phyloP scores from a whole-genome alignment of 2,797 vertebrate species.

The Tympanoctomys barrerae region DNA sequence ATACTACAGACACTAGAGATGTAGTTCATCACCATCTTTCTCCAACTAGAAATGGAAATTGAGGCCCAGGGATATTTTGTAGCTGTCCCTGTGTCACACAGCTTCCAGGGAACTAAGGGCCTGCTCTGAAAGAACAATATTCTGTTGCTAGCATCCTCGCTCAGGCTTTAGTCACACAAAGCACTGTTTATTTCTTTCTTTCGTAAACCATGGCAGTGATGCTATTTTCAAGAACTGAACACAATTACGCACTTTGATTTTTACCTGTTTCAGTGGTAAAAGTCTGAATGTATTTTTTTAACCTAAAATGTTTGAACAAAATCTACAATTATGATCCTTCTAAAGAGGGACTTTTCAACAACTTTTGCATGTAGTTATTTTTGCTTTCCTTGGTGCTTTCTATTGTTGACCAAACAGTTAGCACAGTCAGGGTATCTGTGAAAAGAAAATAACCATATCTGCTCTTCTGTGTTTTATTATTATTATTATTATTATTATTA shows the following conservation, averaged over 20 bases:
- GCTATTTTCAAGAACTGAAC: neutral
- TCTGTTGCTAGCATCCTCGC: neutral
- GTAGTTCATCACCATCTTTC: neutral
- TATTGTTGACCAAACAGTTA: neutral
- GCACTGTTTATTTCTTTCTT: neutral
- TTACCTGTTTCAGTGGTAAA: neutral
- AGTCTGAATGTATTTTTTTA: neutral
- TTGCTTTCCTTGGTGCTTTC: conserved; percentile 14
- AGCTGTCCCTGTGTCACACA: neutral
- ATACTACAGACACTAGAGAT: neutral
- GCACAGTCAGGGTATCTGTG: neutral
- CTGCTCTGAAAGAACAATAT: neutral
- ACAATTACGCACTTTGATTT: neutral
- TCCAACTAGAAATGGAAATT: conserved; percentile 14
- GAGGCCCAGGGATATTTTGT: neutral
- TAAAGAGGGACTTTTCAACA: neutral
- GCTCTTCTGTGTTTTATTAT: no score
- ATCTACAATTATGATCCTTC: neutral
- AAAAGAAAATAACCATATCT: neutral
- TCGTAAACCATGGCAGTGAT: neutral
- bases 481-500: no score
- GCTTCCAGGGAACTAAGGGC: neutral
- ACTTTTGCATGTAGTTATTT: neutral
- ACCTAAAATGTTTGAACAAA: conserved; percentile 25
- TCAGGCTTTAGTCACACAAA: neutral